Percentiles rank a stretch among this genome's conserved stretches.
Conservation (phyloP, 2,113 vertebrate genomes). For the Campylomormyrus tamandua region DNA sequence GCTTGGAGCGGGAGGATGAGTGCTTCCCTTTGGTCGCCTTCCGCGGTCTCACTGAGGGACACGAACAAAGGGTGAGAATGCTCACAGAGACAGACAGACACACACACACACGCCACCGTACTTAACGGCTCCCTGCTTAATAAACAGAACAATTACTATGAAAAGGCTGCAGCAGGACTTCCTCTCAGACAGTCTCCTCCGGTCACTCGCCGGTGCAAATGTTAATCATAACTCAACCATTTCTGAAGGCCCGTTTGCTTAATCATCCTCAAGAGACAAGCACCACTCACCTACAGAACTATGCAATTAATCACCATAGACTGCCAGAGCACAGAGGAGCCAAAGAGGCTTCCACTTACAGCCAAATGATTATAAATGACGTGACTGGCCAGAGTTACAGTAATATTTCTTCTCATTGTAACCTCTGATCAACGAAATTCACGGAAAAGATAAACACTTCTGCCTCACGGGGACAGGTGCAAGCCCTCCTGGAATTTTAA, state of each 20-base stretch:
- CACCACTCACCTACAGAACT: neutral
- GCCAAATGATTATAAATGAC: neutral
- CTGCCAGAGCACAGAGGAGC: neutral
- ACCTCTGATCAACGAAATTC: neutral
- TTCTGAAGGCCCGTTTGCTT: neutral
- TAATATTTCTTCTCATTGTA: neutral
- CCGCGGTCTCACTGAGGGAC: slow-evolving; percentile 77
- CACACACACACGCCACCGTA: neutral
- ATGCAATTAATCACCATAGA: neutral
- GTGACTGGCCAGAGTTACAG: neutral
- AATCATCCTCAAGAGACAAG: neutral
- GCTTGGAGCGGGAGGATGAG: slow-evolving; percentile 44
- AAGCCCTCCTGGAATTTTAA: neutral
- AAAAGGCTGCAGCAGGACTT: neutral
- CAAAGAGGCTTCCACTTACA: neutral
- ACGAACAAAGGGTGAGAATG: neutral
- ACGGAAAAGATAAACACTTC: neutral
- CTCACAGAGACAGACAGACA: neutral
- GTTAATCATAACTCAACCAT: neutral
- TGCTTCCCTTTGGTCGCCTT: slow-evolving; percentile 59
- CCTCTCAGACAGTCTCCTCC: neutral
- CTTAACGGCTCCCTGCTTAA: neutral
- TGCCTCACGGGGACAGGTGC: neutral
- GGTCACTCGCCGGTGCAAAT: neutral
- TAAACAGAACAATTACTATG: neutral